These are phyloP conservation scores for Apostichopus japonicus DNA, from an alignment of 35 echinoderm and acorn worm species.

Conservation along the genomic window DNA sequence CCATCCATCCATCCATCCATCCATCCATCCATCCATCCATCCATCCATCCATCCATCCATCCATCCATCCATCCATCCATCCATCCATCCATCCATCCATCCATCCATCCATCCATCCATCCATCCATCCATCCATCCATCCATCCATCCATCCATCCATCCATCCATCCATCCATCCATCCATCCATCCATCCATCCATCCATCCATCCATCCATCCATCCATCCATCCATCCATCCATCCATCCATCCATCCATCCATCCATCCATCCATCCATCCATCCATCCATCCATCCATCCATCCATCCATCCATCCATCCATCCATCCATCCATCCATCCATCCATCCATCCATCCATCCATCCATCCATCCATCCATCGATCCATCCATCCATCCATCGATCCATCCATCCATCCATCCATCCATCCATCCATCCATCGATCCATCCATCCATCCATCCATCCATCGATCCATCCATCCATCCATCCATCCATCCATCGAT, in stretches of 20 bases:
- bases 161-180: neutral
- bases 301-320: neutral
- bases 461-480: too few species aligned
- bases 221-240: neutral
- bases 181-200: too few species aligned
- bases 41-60: neutral
- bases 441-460: neutral
- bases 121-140: neutral
- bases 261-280: neutral
- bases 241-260: neutral
- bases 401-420: neutral
- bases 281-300: too few species aligned
- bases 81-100: neutral
- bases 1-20: too few species aligned
- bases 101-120: too few species aligned
- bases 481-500: too few species aligned
- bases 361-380: too few species aligned
- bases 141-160: neutral
- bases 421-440: neutral
- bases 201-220: too few species aligned
- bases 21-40: too few species aligned
- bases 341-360: neutral
- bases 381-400: too few species aligned
- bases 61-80: neutral
- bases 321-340: neutral